These are phyloP conservation scores for Zaprionus lachaisei DNA, from an alignment of 1,140 invertebrate species.

Conservation along the genomic window DNA sequence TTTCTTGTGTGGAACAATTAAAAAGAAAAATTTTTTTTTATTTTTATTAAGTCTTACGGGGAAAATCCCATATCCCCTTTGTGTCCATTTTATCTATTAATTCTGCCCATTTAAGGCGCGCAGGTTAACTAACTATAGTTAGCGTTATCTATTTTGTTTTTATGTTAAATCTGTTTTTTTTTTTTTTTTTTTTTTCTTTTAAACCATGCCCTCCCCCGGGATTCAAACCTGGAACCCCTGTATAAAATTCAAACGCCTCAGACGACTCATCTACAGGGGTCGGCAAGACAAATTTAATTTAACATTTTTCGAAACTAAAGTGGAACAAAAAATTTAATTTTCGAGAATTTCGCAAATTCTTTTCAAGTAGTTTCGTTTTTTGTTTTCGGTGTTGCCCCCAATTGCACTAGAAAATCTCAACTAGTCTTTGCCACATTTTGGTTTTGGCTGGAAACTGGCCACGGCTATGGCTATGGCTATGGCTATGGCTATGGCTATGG, in stretches of 20 bases:
- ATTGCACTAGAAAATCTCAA: slow-evolving; percentile 1
- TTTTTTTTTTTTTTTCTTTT: too few relatives aligned
- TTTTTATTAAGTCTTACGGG: too few relatives aligned
- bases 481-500: slow-evolving; percentile 36
- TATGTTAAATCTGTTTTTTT: too few relatives aligned
- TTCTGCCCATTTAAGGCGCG: too few relatives aligned
- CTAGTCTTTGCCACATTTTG: slow-evolving; percentile 24
- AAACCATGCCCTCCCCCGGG: too few relatives aligned
- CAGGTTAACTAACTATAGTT: too few relatives aligned
- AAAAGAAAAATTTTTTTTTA: neutral
- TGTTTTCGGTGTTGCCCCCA: neutral
- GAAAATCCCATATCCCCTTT: too few relatives aligned
- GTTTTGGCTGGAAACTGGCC: slow-evolving; percentile 1
- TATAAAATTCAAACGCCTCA: too few relatives aligned
- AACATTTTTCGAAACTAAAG: neutral
- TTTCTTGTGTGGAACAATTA: neutral
- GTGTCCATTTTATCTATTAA: too few relatives aligned
- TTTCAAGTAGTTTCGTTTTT: neutral
- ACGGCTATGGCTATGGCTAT: slow-evolving; percentile 3
- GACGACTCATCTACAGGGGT: too few relatives aligned
- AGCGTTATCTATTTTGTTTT: too few relatives aligned
- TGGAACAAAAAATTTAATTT: neutral
- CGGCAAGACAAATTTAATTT: neutral
- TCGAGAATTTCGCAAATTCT: neutral
- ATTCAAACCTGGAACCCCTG: too few relatives aligned